phyloP scores from a whole-genome alignment of 2,888 invertebrate genomes.

The Hemistola chrysoprasaria region DNA sequence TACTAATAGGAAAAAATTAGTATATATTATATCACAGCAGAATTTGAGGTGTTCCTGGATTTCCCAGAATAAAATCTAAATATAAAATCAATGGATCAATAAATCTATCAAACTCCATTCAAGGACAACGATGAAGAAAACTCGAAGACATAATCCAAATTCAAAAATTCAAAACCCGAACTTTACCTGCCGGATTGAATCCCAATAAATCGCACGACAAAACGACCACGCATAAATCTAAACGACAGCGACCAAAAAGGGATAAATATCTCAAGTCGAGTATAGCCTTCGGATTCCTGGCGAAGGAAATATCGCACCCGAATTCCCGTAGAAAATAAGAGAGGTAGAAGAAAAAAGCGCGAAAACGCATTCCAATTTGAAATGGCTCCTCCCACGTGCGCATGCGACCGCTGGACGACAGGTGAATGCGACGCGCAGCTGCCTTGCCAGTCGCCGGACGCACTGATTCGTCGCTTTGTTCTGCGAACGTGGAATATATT shows the following conservation, averaged over 20 bases:
- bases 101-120: not conserved
- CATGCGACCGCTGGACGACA: constrained; percentile 56
- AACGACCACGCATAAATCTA: constrained; percentile 59
- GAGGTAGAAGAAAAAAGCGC: constrained; percentile 61
- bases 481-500: constrained; percentile 58
- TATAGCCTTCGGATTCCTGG: constrained; percentile 75
- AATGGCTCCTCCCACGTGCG: constrained; percentile 69
- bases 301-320: constrained; percentile 79
- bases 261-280: constrained; percentile 72
- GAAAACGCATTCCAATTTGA: constrained; percentile 61
- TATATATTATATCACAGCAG: no score
- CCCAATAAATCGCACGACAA: constrained; percentile 62
- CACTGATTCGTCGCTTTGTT: constrained; percentile 60
- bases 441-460: constrained; percentile 49
- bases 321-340: constrained; percentile 61
- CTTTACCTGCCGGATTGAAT: constrained; percentile 58
- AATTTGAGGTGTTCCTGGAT: no score
- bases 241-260: constrained; percentile 46
- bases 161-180: constrained; percentile 23
- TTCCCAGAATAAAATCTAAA: no score
- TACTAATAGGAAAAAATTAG: no score
- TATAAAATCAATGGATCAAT: no score
- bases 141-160: constrained; percentile 19
- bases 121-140: constrained; percentile 13
- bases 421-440: constrained; percentile 68